These are phyloP conservation scores for Megalops atlanticus DNA, from an alignment of 2,113 vertebrate genomes.

Conservation along the genomic window DNA sequence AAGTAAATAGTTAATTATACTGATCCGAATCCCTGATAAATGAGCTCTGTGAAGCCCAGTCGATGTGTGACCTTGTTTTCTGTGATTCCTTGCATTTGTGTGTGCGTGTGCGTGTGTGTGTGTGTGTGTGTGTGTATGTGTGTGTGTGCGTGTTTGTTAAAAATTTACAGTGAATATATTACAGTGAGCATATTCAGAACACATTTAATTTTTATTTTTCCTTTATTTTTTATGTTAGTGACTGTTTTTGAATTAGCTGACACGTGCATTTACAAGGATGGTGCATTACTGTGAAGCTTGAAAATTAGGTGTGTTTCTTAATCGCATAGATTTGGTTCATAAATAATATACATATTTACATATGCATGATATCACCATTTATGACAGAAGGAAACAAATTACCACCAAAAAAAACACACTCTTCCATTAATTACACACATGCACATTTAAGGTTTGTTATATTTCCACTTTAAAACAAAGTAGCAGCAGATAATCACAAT, in stretches of 20 bases:
- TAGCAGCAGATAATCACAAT: conserved; percentile 75
- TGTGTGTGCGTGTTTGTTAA: conserved; percentile 11
- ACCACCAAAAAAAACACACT: not conserved
- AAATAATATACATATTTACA: not conserved
- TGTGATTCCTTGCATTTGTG: too few species aligned
- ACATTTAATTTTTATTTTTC: conserved; percentile 7
- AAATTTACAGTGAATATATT: not conserved
- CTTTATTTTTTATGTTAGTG: too few species aligned
- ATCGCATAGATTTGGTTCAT: not conserved
- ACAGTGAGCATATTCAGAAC: conserved; percentile 22
- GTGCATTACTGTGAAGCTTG: too few species aligned
- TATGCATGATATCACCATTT: conserved; percentile 14
- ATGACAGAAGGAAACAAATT: conserved; percentile 13
- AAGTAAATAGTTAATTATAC: conserved; percentile 48
- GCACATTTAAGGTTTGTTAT: conserved; percentile 74
- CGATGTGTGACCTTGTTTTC: conserved; percentile 16
- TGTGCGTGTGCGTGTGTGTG: conserved; percentile 17
- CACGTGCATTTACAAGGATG: too few species aligned
- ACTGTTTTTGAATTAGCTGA: too few species aligned
- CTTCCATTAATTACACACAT: conserved; percentile 65
- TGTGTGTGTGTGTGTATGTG: conserved; percentile 12
- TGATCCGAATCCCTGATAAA: conserved; percentile 51
- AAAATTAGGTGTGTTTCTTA: not conserved
- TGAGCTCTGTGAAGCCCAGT: conserved; percentile 34
- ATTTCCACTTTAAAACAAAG: conserved; percentile 70